A percentile compares a stretch with the other conserved stretches of the same genome.
These are phyloP conservation scores for Peucedramus taeniatus DNA, from an alignment of 2,113 vertebrate species.

Conservation along the genomic window DNA sequence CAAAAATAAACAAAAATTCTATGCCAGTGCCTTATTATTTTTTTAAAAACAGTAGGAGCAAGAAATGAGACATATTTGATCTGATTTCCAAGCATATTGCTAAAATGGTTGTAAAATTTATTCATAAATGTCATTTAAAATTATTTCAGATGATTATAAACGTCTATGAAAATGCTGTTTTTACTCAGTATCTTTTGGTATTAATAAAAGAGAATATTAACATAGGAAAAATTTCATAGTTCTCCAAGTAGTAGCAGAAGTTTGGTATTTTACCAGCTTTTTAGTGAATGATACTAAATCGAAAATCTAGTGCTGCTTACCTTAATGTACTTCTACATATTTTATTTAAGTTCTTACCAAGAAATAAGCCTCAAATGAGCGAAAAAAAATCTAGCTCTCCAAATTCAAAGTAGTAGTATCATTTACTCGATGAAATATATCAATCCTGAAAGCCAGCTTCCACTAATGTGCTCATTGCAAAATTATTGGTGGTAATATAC, in stretches of 20 bases:
- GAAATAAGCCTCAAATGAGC: slow-evolving; percentile 39
- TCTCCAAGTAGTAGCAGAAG: slow-evolving; percentile 45
- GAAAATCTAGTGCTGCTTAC: slow-evolving; percentile 54
- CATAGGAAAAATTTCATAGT: slow-evolving; percentile 36
- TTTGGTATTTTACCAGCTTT: slow-evolving; percentile 47
- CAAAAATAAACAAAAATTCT: neutral
- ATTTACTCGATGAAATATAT: slow-evolving; percentile 69
- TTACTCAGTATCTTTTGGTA: neutral
- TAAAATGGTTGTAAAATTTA: slow-evolving; percentile 60
- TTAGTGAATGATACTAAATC: slow-evolving; percentile 37
- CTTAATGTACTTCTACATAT: slow-evolving; percentile 63
- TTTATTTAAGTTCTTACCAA: slow-evolving; percentile 66
- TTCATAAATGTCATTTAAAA: slow-evolving; percentile 65
- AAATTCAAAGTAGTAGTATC: neutral
- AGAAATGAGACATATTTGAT: slow-evolving; percentile 39
- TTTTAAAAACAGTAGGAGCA: neutral
- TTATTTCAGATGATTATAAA: slow-evolving; percentile 59
- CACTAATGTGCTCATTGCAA: slow-evolving; percentile 63
- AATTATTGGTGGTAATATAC: slow-evolving; percentile 63
- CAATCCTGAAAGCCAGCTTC: slow-evolving; percentile 66
- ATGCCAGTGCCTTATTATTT: neutral
- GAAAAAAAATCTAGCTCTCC: slow-evolving; percentile 6
- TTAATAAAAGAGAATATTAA: slow-evolving; percentile 67
- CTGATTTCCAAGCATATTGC: slow-evolving; percentile 60
- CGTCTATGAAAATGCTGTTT: slow-evolving; percentile 52